Base-by-base conservation (phyloP, 1,140 invertebrate species). In the Diorhabda carinulata region DNA sequence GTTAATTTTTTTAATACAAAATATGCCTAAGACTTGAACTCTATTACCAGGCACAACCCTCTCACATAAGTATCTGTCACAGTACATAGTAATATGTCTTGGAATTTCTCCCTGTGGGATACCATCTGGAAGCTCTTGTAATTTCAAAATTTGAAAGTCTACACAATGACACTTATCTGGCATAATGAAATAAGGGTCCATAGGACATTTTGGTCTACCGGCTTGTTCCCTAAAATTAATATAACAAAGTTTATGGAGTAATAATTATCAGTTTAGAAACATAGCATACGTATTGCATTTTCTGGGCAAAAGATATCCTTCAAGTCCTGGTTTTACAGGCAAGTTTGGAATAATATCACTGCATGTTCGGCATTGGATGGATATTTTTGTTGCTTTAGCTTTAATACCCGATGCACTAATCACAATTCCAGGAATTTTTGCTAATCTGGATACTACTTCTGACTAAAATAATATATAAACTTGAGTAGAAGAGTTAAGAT, bases 101-200 rank as follows among this genome's bases (percentile, higher is more conserved):
- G 98, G 98, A 87, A 99, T 95, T 86, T 99, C 98, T 66, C 98
- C 97, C 79, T 98, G 96, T 0, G 98, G 98, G 69, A 99, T 94
- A 72, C 91, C 92, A 82, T 99, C 98, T 4, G 96, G 96, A 5
- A 95, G 83, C 83, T 99, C 98, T 88, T 99, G 98, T 7, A 99
- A 81, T 82, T 98, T 99, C 0, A 93, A 76, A 1, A 90, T 87
- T 89, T 93, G 87, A 80, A 95, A 98, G 83, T 99, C 98, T 3
- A 98, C 93, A 82, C 98, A 99, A 73, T 90, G 87, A 79, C 97
- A 99, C 82, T 98, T 98, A 78, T 99, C 98, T 42, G 98, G 97
- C 81, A 92, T 90, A 71, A 99, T 98, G 79, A 97, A 98, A 80
- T 95, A 99, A 3, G 98, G 98, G 85, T 99, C 98, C 41, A 99